A percentile compares a stretch with the other conserved stretches of the same genome.
Evolutionary conservation across 2,113 vertebrate genomes (phyloP).

Genomic region (Sminthopsis crassicaudata): DNA sequence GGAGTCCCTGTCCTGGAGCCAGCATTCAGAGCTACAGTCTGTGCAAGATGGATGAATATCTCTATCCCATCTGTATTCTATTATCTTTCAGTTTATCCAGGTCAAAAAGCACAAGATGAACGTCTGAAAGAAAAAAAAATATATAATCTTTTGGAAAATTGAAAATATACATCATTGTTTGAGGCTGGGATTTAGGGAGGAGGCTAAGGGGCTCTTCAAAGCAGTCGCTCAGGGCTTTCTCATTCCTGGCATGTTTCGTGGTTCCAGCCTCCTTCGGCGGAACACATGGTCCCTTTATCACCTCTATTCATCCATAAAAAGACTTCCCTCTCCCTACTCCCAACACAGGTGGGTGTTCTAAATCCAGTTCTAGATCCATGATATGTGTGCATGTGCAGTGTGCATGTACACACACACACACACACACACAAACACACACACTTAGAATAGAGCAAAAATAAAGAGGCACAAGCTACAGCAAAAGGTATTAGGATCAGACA

Average conservation of each 20-base stretch:
- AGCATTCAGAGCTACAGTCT: fast-evolving
- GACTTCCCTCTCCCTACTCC: background rate
- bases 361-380: background rate
- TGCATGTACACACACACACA: background rate
- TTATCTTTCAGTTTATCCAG: constrained; percentile 77
- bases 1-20: background rate
- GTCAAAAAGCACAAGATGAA: constrained; percentile 82
- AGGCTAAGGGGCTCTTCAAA: background rate
- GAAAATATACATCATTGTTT: constrained; percentile 75
- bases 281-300: background rate
- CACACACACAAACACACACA: too few species aligned
- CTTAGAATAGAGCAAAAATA: background rate
- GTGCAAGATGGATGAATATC: constrained; percentile 67
- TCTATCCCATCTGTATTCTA: constrained; percentile 77
- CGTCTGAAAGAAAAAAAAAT: constrained; percentile 72
- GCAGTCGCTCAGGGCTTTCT: background rate
- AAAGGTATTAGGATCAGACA: constrained; percentile 34
- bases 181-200: background rate
- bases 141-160: constrained; percentile 80
- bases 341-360: background rate
- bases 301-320: background rate
- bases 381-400: too few species aligned
- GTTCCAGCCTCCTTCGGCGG: background rate
- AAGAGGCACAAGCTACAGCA: background rate
- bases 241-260: background rate